Evolutionary conservation across 2,113 vertebrate species (phyloP).

Genomic region (Sinocyclocheilus grahami): DNA sequence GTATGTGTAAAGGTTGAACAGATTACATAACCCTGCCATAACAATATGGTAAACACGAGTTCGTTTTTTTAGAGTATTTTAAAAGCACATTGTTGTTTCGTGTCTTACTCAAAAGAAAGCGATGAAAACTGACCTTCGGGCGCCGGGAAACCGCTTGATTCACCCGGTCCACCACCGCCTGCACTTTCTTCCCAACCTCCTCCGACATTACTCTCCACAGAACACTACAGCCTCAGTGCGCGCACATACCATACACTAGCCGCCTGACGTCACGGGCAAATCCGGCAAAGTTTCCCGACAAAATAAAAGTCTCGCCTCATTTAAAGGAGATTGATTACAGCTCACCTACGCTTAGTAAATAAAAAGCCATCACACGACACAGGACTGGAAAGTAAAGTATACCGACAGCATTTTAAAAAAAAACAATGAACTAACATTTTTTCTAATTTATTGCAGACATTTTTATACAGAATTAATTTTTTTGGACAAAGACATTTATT

Average conservation of each 20-base stretch:
- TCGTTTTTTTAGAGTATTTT: background rate
- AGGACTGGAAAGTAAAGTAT: background rate
- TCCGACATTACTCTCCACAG: slow-evolving; percentile 80
- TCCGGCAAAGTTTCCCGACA: slow-evolving; percentile 39
- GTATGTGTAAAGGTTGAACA: slow-evolving; percentile 63
- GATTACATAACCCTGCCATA: slow-evolving; percentile 66
- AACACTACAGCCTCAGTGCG: slow-evolving; percentile 59
- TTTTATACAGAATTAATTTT: background rate
- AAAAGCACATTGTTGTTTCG: background rate
- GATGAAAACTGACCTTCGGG: slow-evolving; percentile 68
- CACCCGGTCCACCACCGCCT: slow-evolving; percentile 76
- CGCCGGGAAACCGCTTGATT: slow-evolving; percentile 77
- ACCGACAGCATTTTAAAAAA: background rate
- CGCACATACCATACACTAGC: background rate
- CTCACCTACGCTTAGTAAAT: background rate
- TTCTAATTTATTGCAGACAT: background rate
- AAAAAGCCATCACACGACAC: background rate
- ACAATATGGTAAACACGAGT: background rate
- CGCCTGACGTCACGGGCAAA: slow-evolving; percentile 5
- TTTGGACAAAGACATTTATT: background rate
- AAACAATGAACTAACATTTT: background rate
- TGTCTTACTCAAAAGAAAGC: background rate
- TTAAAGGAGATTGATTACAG: background rate
- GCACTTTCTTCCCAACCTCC: slow-evolving; percentile 77
- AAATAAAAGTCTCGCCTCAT: slow-evolving; percentile 40